Conservation (phyloP, 2,113 vertebrate species). For the Saccopteryx leptura region DNA sequence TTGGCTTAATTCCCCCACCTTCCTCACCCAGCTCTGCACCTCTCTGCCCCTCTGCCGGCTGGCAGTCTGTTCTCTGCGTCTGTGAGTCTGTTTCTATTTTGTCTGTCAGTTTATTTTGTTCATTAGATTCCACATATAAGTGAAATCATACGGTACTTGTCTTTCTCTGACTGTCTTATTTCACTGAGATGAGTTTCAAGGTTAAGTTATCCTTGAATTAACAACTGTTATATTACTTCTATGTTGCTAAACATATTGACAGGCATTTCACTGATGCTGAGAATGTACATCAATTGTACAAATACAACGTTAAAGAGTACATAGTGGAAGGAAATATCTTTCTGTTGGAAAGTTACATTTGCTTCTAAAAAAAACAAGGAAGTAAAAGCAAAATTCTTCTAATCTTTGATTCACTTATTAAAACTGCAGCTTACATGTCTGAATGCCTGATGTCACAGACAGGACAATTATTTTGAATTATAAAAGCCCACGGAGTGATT, state of each 20-base stretch:
- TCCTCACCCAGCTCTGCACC: too few relatives aligned
- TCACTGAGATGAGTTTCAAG: not conserved
- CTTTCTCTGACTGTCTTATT: too few relatives aligned
- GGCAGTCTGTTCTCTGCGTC: too few relatives aligned
- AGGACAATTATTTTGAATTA: constrained; percentile 81
- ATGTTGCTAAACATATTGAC: constrained; percentile 15
- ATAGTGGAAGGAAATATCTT: not conserved
- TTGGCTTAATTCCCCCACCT: too few relatives aligned
- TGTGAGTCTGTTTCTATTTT: too few relatives aligned
- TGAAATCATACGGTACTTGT: too few relatives aligned
- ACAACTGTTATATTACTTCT: not conserved
- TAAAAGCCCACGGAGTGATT: not conserved
- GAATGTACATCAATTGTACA: constrained; percentile 54
- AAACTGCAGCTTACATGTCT: constrained; percentile 42
- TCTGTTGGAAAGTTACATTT: constrained; percentile 56
- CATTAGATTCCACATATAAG: too few relatives aligned
- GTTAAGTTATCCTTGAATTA: constrained; percentile 2
- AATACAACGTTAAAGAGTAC: constrained; percentile 67
- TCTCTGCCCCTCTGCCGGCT: too few relatives aligned
- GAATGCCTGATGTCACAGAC: constrained; percentile 75
- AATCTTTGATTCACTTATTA: constrained; percentile 75
- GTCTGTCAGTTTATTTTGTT: too few relatives aligned
- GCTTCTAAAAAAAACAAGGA: constrained; percentile 49
- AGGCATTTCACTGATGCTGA: constrained; percentile 37
- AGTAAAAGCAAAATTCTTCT: constrained; percentile 67